Evolutionary conservation across 92 coral and sea anemone species (phyloP).

Genomic region (Heteractis magnifica): DNA sequence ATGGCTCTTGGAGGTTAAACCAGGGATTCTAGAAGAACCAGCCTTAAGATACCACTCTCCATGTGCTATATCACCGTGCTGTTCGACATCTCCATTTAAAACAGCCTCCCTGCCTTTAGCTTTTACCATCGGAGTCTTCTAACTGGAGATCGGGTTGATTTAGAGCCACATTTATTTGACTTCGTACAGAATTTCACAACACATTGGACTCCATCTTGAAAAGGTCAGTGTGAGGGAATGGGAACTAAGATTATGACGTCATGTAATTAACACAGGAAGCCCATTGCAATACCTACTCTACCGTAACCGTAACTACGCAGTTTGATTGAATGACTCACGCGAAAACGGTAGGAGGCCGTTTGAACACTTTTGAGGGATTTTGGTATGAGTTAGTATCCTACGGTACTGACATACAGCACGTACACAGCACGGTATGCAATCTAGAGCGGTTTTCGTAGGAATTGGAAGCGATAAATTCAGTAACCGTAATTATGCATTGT

Average conservation of each 20-base stretch:
- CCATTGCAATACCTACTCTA: neutral
- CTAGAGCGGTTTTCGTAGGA: too few species aligned
- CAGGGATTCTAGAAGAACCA: slow-evolving; percentile 33
- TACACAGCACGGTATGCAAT: too few species aligned
- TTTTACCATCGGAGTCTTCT: slow-evolving; percentile 62
- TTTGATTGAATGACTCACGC: too few species aligned
- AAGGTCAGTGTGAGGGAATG: slow-evolving; percentile 1
- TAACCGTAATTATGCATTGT: too few species aligned
- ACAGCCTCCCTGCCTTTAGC: slow-evolving; percentile 43
- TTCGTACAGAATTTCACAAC: neutral
- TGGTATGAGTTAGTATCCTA: too few species aligned
- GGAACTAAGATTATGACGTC: slow-evolving; percentile 37
- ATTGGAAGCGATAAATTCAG: too few species aligned
- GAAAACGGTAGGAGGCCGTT: too few species aligned
- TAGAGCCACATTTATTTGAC: neutral
- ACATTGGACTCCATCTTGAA: slow-evolving; percentile 30
- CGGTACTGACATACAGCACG: too few species aligned
- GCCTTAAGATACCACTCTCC: slow-evolving; percentile 89
- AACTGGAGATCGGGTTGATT: neutral
- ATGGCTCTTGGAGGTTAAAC: slow-evolving; percentile 16
- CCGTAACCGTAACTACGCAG: neutral
- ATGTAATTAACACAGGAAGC: slow-evolving; percentile 17
- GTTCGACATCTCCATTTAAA: slow-evolving; percentile 80
- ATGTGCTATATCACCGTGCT: slow-evolving; percentile 84
- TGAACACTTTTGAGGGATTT: too few species aligned